Conservation (phyloP, 2,113 vertebrate genomes). For the Salvelinus namaycush region DNA sequence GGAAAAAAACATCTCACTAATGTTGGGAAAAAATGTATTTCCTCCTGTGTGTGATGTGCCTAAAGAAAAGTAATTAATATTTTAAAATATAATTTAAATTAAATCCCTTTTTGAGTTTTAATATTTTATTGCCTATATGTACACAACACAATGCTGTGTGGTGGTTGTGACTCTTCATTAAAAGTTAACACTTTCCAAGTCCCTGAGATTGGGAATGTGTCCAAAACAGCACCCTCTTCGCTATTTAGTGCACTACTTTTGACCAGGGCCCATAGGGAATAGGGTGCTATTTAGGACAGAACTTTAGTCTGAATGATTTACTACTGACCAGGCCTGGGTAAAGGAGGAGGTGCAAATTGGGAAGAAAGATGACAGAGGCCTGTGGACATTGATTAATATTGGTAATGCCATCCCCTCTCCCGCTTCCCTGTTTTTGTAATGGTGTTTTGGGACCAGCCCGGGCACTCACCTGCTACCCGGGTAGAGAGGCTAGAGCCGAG, state of each 20-base stretch:
- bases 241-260: too few species aligned
- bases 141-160: conserved; percentile 24
- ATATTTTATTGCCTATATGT: conserved; percentile 83
- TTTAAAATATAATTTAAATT: conserved; percentile 92
- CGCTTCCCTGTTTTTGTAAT: conserved; percentile 84
- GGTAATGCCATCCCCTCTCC: conserved; percentile 84
- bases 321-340: conserved; percentile 76
- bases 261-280: too few species aligned
- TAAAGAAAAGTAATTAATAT: conserved; percentile 85
- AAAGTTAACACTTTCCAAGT: conserved; percentile 86
- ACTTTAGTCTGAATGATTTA: conserved; percentile 77
- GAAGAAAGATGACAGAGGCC: conserved; percentile 85
- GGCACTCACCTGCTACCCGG: conserved; percentile 76
- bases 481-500: conserved; percentile 84
- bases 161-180: conserved; percentile 84
- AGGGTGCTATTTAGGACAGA: too few species aligned
- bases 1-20: background rate
- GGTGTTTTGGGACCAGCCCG: conserved; percentile 67
- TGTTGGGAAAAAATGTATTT: conserved; percentile 72
- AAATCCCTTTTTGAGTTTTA: conserved; percentile 83
- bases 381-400: conserved; percentile 97
- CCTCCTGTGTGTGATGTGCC: conserved; percentile 77
- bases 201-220: conserved; percentile 8
- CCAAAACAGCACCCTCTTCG: conserved; percentile 22
- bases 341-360: conserved; percentile 86